These are phyloP conservation scores for Antedon mediterranea DNA, from an alignment of 53 echinoderm and acorn worm species.

Conservation along the genomic window DNA sequence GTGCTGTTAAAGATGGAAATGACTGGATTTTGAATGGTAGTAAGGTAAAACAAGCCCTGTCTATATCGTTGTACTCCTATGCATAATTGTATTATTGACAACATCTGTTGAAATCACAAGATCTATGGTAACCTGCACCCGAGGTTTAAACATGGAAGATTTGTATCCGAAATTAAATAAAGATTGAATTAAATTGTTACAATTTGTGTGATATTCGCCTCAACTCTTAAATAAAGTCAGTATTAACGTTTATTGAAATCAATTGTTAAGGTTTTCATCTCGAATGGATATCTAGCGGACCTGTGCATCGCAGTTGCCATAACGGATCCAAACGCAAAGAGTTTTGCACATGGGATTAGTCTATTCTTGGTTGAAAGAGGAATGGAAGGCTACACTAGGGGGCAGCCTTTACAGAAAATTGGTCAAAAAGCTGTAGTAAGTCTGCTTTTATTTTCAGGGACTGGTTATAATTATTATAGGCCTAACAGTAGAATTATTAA, in stretches of 20 bases:
- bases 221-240: no score
- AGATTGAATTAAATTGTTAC: no score
- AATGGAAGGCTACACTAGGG: slow-evolving; percentile 52
- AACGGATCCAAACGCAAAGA: slow-evolving; percentile 37
- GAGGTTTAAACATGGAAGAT: no score
- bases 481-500: no score
- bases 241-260: neutral
- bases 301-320: slow-evolving; percentile 49
- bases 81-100: no score
- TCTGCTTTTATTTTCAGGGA: no score
- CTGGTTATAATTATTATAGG: no score
- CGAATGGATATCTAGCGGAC: slow-evolving; percentile 45
- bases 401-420: slow-evolving; percentile 34
- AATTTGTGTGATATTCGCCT: no score
- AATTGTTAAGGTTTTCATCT: slow-evolving; percentile 52
- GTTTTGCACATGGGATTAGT: slow-evolving; percentile 49
- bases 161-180: no score
- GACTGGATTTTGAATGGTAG: slow-evolving; percentile 57
- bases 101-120: no score
- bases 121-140: no score
- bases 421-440: slow-evolving; percentile 53
- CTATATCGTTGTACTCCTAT: no score
- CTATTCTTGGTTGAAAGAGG: slow-evolving; percentile 60
- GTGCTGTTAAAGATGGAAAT: slow-evolving; percentile 43
- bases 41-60: slow-evolving; percentile 19